Conservation (phyloP, 2,888 invertebrate species). For the Melinopterus prodromus region DNA sequence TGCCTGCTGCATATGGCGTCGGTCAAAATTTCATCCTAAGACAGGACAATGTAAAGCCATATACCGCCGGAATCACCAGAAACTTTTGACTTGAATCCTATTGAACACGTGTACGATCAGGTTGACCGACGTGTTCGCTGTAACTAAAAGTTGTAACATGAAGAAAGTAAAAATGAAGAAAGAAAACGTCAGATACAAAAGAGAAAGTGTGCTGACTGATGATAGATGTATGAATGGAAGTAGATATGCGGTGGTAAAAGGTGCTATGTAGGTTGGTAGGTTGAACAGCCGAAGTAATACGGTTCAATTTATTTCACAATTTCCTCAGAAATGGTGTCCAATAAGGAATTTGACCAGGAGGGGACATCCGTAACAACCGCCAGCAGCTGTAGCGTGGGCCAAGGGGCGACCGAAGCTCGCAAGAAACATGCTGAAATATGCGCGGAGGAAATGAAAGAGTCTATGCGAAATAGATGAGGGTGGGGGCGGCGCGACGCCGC, state of each 20-base stretch:
- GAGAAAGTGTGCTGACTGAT: too few species aligned
- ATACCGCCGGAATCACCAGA: too few species aligned
- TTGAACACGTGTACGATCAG: too few species aligned
- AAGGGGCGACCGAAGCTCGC: conserved; percentile 40
- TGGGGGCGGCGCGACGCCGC: background rate
- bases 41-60: too few species aligned
- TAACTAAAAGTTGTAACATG: too few species aligned
- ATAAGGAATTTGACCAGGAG: conserved; percentile 16
- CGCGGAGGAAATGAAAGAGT: conserved; percentile 55
- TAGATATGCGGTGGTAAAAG: background rate
- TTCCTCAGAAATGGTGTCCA: conserved; percentile 21
- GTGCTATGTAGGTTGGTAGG: conserved; percentile 17
- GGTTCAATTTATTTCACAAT: conserved; percentile 23
- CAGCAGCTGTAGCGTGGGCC: conserved; percentile 26
- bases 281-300: conserved; percentile 18
- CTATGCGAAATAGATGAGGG: conserved; percentile 54
- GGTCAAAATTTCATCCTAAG: too few species aligned
- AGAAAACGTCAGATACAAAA: too few species aligned
- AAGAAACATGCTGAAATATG: conserved; percentile 53
- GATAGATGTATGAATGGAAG: background rate
- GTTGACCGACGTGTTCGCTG: too few species aligned
- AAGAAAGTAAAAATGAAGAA: too few species aligned
- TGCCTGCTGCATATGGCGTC: too few species aligned
- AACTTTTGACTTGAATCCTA: too few species aligned
- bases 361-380: conserved; percentile 35